A percentile compares a stretch with the other conserved stretches of the same genome.
Conservation (phyloP, 2,113 vertebrate species). For the Xyrauchen texanus region DNA sequence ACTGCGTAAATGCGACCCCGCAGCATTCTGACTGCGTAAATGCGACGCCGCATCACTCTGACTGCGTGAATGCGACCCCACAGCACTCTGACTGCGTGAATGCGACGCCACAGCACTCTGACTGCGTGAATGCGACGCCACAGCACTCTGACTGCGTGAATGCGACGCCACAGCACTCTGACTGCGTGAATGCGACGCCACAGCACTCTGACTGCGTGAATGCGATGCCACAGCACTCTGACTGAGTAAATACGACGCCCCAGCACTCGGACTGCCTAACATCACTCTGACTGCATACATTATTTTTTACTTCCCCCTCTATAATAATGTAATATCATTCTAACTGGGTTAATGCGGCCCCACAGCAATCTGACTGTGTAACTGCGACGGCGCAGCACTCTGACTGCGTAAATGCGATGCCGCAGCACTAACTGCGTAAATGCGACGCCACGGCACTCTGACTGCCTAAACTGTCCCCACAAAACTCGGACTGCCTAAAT, state of each 20-base stretch:
- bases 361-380: not conserved
- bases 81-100: too few relatives aligned
- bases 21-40: not conserved
- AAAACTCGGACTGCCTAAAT: slow-evolving; percentile 2
- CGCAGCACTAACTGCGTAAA: slow-evolving; percentile 18
- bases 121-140: too few relatives aligned
- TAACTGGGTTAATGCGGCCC: too few relatives aligned
- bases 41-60: not conserved
- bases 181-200: too few relatives aligned
- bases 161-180: not conserved
- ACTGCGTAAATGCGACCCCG: too few relatives aligned
- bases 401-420: slow-evolving; percentile 9
- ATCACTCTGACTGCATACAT: too few relatives aligned
- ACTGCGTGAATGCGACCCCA: slow-evolving; percentile 6
- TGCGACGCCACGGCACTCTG: not conserved
- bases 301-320: too few relatives aligned
- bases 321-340: too few relatives aligned
- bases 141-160: not conserved
- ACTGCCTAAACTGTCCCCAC: too few relatives aligned
- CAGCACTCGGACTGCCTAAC: slow-evolving; percentile 4
- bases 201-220: too few relatives aligned
- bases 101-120: too few relatives aligned
- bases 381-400: not conserved
- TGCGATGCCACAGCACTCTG: too few relatives aligned
- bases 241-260: not conserved